These are phyloP conservation scores for Melanotaenia pygmaea DNA, from an alignment of 2,797 vertebrate species.

Conservation along the genomic window DNA sequence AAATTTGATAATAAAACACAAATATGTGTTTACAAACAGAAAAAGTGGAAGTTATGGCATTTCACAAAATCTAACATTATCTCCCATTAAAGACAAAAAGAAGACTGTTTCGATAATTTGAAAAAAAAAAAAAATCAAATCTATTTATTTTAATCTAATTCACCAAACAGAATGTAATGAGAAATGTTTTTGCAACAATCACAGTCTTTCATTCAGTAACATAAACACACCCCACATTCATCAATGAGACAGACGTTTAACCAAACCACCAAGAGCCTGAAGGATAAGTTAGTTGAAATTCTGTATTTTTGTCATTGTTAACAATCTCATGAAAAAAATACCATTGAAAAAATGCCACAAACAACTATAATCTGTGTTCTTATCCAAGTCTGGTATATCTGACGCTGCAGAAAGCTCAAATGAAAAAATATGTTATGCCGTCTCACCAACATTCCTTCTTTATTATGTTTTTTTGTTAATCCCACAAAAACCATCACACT, in stretches of 20 bases:
- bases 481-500: background rate
- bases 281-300: constrained; percentile 17
- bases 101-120: background rate
- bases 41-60: constrained; percentile 1
- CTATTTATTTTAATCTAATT: constrained; percentile 57
- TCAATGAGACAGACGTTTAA: background rate
- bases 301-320: background rate
- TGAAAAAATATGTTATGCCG: background rate
- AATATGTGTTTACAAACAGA: background rate
- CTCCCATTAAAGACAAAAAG: too few relatives aligned
- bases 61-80: background rate
- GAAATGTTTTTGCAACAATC: constrained; percentile 30
- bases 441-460: background rate
- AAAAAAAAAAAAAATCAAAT: constrained; percentile 11
- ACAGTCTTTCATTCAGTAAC: constrained; percentile 45
- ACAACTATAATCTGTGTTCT: background rate
- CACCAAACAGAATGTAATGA: constrained; percentile 21
- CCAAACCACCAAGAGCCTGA: constrained; percentile 18
- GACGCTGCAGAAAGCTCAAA: too few relatives aligned
- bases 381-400: background rate
- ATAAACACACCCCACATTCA: constrained; percentile 20
- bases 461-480: background rate
- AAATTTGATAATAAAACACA: background rate
- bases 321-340: constrained; percentile 10
- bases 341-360: background rate